These are phyloP conservation scores for Mesochorus sp. DNA, from an alignment of 2,888 invertebrate genomes.

Conservation along the genomic window DNA sequence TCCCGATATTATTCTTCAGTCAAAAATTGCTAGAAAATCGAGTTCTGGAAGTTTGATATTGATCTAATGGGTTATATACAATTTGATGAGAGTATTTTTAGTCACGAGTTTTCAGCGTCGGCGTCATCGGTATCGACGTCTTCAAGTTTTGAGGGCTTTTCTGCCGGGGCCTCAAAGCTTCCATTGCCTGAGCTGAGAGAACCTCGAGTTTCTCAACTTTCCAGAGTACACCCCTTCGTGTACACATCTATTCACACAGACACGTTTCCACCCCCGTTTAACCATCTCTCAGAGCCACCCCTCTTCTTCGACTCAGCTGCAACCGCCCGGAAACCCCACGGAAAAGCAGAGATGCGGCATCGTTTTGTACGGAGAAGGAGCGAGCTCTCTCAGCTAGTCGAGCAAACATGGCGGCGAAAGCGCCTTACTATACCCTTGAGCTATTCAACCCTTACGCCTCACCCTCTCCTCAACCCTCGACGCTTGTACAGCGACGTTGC, in stretches of 20 bases:
- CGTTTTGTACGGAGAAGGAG: slow-evolving; percentile 59
- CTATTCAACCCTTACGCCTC: slow-evolving; percentile 72
- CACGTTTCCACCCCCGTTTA: slow-evolving; percentile 23
- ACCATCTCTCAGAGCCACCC: slow-evolving; percentile 63
- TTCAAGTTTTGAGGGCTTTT: slow-evolving; percentile 69
- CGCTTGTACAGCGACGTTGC: slow-evolving; percentile 24
- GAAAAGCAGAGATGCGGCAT: slow-evolving; percentile 61
- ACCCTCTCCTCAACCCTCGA: slow-evolving; percentile 45
- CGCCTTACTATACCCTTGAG: slow-evolving; percentile 71
- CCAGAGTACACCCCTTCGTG: slow-evolving; percentile 23
- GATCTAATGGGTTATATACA: no score
- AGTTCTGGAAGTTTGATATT: no score
- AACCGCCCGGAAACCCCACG: slow-evolving; percentile 71
- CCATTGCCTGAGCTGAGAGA: slow-evolving; percentile 29
- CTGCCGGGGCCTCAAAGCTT: slow-evolving; percentile 48
- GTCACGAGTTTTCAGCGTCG: slow-evolving; percentile 60
- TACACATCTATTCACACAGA: slow-evolving; percentile 17
- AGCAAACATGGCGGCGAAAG: slow-evolving; percentile 76
- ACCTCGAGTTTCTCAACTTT: slow-evolving; percentile 57
- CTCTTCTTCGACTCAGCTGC: slow-evolving; percentile 64
- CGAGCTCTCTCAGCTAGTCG: slow-evolving; percentile 65
- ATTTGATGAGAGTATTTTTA: slow-evolving; percentile 1
- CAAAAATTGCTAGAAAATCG: no score
- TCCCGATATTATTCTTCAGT: no score
- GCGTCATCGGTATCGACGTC: slow-evolving; percentile 73